phyloP scores from a whole-genome alignment of 2,113 vertebrate species.

The Acanthochromis polyacanthus region DNA sequence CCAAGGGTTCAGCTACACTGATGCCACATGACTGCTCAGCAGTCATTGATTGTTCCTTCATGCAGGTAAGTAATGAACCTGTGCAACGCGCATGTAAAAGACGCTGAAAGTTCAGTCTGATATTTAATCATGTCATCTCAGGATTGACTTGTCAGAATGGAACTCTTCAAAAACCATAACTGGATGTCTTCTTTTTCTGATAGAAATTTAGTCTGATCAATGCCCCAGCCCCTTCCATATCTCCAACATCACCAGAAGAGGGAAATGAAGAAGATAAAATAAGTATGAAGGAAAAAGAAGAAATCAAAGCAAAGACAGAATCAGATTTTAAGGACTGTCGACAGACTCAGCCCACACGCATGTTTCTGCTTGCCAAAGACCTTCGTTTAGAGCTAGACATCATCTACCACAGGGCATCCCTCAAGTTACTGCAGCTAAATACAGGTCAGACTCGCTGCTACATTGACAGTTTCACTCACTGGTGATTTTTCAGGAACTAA shows the following conservation, averaged over 20 bases:
- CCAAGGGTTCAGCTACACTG: conserved; percentile 61
- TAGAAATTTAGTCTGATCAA: conserved; percentile 57
- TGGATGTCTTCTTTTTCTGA: conserved; percentile 10
- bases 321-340: conserved; percentile 23
- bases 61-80: conserved; percentile 83
- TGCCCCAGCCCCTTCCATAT: neutral
- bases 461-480: neutral
- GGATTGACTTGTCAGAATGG: neutral
- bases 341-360: conserved; percentile 56
- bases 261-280: conserved; percentile 8
- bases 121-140: neutral
- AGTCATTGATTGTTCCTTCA: conserved; percentile 83
- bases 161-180: neutral
- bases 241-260: conserved; percentile 5
- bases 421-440: conserved; percentile 85
- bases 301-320: conserved; percentile 32
- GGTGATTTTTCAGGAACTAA: neutral
- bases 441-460: conserved; percentile 81
- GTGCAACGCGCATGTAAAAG: neutral
- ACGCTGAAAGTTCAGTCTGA: neutral
- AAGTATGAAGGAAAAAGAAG: conserved; percentile 26
- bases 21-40: conserved; percentile 76
- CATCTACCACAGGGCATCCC: conserved; percentile 87
- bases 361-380: conserved; percentile 79
- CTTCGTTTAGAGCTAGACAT: conserved; percentile 90